Base-by-base conservation (phyloP, 2,888 invertebrate species). In the Eurois occulta region DNA sequence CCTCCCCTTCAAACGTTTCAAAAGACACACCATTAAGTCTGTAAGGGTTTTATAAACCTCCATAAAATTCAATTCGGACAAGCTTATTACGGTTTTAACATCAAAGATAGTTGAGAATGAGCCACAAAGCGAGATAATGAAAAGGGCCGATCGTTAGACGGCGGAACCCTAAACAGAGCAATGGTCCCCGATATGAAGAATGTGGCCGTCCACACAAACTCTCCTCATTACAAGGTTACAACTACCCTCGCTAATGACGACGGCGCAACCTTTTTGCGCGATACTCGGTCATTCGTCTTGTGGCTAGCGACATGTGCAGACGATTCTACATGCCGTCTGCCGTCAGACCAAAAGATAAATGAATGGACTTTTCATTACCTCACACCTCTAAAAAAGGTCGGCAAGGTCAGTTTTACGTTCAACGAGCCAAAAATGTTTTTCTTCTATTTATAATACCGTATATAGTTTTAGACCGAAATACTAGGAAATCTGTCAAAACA, bases 281-380 rank as follows among this genome's bases (percentile, higher is more conserved):
- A 91, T 91, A 91, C 90, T 90, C 88, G 92, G 91, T 91, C 95
- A 95, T 96, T 96, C 96, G 95, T 96, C 96, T 96, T 95, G 90
- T 87, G 87, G 88, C 91, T 87, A 90, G 86, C 91, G 94, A 94
- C 94, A 93, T 94, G 93, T 91, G 92, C 92, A 92, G 92, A 93
- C 92, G 92, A 90, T 91, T 91, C 89, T 88, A 88, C 90, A 85
- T 80, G 87, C 86, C 86, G 84, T 86, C 87, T 89, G 90, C 89
- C 87, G 89, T 91, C 90, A 87, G 86, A 84, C 87, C 86, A 84
- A 78, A 87, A 92, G 90, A 92, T 89, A 92, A 92, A 93, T 92
- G 86, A 90, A 91, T 88, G 86, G 85, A 78, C 72, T 84, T 81
- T 86, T 80, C 80, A 85, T 87, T 87, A 89, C 79, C 71, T 82